phyloP scores from a whole-genome alignment of 2,113 vertebrate genomes.

The Eurypyga helias region DNA sequence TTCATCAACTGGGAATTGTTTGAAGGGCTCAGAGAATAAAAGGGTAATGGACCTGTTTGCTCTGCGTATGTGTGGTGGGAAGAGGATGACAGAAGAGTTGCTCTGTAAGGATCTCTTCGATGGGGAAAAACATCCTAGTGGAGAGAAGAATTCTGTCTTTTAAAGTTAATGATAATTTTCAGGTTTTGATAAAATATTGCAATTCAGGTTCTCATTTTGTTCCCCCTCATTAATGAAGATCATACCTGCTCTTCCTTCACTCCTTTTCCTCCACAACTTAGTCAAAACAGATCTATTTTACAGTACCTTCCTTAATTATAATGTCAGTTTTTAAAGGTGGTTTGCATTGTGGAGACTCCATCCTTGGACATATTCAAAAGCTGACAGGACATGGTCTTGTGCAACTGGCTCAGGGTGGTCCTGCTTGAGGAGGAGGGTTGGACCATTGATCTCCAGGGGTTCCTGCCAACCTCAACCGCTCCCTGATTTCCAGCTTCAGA shows the following conservation, averaged over 20 bases:
- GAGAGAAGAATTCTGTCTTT: neutral
- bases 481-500: neutral
- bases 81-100: neutral
- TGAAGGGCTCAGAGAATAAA: neutral
- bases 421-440: neutral
- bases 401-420: neutral
- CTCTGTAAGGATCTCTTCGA: neutral
- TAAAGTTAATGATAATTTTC: neutral
- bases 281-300: neutral
- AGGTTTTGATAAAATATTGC: neutral
- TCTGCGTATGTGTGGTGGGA: neutral
- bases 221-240: neutral
- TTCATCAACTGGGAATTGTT: neutral
- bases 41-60: neutral
- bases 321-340: neutral
- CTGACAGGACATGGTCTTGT: rapidly evolving
- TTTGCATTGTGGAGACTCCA: neutral
- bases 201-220: neutral
- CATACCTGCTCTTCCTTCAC: neutral
- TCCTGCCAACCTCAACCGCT: neutral
- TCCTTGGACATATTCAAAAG: neutral
- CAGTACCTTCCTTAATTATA: neutral
- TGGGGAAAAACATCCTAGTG: neutral
- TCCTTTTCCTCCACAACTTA: neutral
- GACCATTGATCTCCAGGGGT: neutral